phyloP scores from a whole-genome alignment of 2,888 invertebrate genomes.

The Tortrix viridana region DNA sequence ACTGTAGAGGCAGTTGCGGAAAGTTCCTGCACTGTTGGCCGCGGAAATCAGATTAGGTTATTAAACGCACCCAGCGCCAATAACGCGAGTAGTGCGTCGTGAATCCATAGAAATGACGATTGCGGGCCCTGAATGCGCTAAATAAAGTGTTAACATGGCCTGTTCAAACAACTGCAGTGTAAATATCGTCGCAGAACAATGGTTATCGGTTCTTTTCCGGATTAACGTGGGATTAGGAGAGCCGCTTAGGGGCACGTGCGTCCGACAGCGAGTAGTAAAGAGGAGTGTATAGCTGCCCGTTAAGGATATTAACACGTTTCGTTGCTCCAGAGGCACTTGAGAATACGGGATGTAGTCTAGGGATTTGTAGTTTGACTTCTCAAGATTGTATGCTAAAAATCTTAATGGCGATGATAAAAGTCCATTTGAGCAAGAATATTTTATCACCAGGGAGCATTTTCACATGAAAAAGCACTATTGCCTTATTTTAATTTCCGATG shows the following conservation, averaged over 20 bases:
- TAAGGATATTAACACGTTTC: constrained; percentile 24
- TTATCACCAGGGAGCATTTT: too few species aligned
- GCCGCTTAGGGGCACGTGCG: constrained; percentile 63
- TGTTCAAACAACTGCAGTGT: constrained; percentile 47
- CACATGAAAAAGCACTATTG: too few species aligned
- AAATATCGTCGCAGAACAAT: constrained; percentile 74
- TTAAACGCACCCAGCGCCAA: constrained; percentile 58
- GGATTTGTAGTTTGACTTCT: too few species aligned
- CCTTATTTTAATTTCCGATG: too few species aligned
- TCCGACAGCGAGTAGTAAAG: constrained; percentile 56
- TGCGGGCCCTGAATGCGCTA: too few species aligned
- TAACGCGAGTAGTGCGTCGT: constrained; percentile 63
- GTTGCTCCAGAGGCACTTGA: neutral
- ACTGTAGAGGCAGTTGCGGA: constrained; percentile 45
- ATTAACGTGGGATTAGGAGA: constrained; percentile 73
- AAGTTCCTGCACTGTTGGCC: constrained; percentile 56
- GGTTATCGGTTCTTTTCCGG: constrained; percentile 74
- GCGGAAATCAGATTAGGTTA: constrained; percentile 61
- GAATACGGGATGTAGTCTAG: too few species aligned
- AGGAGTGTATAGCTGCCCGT: constrained; percentile 14
- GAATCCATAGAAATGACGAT: constrained; percentile 61
- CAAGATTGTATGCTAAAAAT: too few species aligned
- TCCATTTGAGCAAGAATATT: too few species aligned
- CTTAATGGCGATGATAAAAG: too few species aligned
- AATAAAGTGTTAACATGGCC: too few species aligned